phyloP scores from a whole-genome alignment of 2,113 vertebrate species.

The Ploceus nigricollis region DNA sequence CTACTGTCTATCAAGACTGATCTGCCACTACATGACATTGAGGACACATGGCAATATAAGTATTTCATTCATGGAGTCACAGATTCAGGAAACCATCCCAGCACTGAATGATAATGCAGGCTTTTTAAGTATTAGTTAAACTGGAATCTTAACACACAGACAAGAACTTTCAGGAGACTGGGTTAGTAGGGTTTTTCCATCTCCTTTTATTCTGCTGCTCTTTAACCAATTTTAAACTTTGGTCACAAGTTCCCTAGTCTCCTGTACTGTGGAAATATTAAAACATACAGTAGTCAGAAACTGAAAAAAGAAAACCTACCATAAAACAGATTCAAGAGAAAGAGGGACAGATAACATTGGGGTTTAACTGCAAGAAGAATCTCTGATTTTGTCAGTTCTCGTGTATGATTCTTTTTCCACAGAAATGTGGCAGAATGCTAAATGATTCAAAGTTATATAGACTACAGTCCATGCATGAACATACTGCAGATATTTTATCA shows the following conservation, averaged over 20 bases:
- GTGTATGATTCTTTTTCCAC: not conserved
- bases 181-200: not conserved
- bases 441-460: not conserved
- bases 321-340: not conserved
- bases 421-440: not conserved
- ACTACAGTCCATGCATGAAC: not conserved
- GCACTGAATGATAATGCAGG: not conserved
- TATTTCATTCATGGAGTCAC: not conserved
- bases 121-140: not conserved
- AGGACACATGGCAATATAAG: not conserved
- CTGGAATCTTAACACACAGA: not conserved
- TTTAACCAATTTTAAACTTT: not conserved
- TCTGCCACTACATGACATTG: not conserved
- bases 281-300: not conserved
- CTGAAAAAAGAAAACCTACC: not conserved
- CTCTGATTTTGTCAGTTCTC: not conserved
- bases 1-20: not conserved
- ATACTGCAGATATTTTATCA: not conserved
- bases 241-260: not conserved
- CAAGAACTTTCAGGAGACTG: not conserved
- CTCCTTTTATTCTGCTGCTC: not conserved
- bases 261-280: not conserved
- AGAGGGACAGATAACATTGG: not conserved
- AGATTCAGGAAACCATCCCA: not conserved
- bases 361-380: not conserved